These are phyloP conservation scores for Pelobates fuscus DNA, from an alignment of 2,113 vertebrate species.

Conservation along the genomic window DNA sequence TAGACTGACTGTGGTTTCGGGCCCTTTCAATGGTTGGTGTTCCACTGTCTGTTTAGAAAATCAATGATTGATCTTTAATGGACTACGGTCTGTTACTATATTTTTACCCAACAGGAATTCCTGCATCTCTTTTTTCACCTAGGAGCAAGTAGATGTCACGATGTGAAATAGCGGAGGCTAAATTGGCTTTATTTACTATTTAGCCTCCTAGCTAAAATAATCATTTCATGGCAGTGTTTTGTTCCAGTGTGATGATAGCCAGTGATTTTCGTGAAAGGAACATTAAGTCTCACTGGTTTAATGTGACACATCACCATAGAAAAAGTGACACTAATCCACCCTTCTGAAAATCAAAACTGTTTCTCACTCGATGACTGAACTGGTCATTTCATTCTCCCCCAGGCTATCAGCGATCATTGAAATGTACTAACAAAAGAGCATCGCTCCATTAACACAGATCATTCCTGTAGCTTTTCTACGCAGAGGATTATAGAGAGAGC, in stretches of 20 bases:
- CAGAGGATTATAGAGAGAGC: not conserved
- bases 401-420: not conserved
- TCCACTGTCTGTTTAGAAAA: not conserved
- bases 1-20: not conserved
- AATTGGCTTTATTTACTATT: slow-evolving; percentile 47
- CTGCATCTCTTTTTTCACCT: slow-evolving; percentile 53
- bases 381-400: not conserved
- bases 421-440: not conserved
- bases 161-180: slow-evolving; percentile 54
- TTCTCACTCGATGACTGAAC: not conserved
- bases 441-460: slow-evolving; percentile 11
- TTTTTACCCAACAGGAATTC: slow-evolving; percentile 45
- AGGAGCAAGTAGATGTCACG: slow-evolving; percentile 56
- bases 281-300: slow-evolving; percentile 48
- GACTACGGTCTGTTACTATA: not conserved
- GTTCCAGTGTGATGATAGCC: slow-evolving; percentile 50
- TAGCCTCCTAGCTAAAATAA: slow-evolving; percentile 54
- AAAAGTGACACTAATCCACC: not conserved
- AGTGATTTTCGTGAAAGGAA: slow-evolving; percentile 50
- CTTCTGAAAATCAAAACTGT: not conserved
- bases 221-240: slow-evolving; percentile 50
- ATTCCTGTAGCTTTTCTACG: not conserved
- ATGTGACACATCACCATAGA: not conserved
- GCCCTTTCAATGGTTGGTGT: not conserved
- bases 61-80: not conserved